Percentiles rank a stretch among this genome's conserved stretches.
Conservation (phyloP, 2,113 vertebrate genomes). For the Centrocercus urophasianus region DNA sequence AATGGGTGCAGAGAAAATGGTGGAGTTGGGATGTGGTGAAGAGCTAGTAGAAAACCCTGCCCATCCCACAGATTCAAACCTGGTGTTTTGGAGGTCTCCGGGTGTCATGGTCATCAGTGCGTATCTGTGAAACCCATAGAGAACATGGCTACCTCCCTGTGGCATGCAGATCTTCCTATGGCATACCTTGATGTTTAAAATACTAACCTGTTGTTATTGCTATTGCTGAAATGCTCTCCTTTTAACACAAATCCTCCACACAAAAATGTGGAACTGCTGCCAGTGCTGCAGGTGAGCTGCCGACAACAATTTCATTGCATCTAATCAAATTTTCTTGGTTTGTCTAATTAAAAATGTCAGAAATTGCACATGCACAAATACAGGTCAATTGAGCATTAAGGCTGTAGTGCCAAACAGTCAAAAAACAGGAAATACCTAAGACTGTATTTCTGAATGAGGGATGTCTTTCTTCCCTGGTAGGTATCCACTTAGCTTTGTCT, state of each 20-base stretch:
- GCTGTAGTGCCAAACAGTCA: not conserved
- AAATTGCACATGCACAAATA: not conserved
- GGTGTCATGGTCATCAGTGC: not conserved
- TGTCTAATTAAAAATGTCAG: not conserved
- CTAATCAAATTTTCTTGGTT: not conserved
- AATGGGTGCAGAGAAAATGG: not conserved
- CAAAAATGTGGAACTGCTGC: not conserved
- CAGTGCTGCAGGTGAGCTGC: not conserved
- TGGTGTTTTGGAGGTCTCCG: not conserved
- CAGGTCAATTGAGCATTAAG: not conserved
- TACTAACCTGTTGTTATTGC: not conserved
- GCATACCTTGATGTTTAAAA: not conserved
- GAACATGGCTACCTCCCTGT: not conserved
- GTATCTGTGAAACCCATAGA: not conserved
- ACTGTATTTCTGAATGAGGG: not conserved
- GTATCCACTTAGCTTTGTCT: not conserved
- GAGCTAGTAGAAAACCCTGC: not conserved
- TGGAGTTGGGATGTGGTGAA: not conserved
- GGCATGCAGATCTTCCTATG: accelerated
- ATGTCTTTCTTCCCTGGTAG: not conserved
- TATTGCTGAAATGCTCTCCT: not conserved
- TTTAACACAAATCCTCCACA: not conserved
- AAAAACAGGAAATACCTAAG: not conserved
- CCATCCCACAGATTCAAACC: not conserved
- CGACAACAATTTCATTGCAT: not conserved